phyloP scores from a whole-genome alignment of 2,888 invertebrate genomes.

The Linnaemya tessellans region DNA sequence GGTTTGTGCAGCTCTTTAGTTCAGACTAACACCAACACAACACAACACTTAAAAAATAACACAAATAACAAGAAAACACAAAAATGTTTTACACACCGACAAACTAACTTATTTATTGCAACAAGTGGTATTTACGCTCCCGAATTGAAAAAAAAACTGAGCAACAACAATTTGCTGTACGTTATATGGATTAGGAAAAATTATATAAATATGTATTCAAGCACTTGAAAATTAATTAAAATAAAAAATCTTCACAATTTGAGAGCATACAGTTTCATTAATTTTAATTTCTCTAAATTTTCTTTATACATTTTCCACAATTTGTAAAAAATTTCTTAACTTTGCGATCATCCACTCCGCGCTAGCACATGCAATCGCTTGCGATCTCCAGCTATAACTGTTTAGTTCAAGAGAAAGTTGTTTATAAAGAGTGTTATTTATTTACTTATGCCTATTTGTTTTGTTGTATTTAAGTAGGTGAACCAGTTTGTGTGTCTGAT shows the following conservation, averaged over 20 bases:
- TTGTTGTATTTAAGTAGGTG: slow-evolving; percentile 47
- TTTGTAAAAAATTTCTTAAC: slow-evolving; percentile 3
- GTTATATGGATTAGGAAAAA: too few species aligned
- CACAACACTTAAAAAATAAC: neutral
- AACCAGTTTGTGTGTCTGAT: slow-evolving; percentile 46
- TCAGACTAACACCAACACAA: neutral
- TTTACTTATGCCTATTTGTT: neutral
- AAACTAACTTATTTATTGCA: slow-evolving; percentile 38
- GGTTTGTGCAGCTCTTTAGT: too few species aligned
- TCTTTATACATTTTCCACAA: neutral
- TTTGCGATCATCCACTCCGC: neutral
- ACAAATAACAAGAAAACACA: neutral
- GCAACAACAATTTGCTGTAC: neutral
- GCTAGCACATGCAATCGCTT: slow-evolving; percentile 25
- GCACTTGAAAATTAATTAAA: too few species aligned
- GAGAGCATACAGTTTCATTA: neutral
- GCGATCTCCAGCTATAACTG: slow-evolving; percentile 43
- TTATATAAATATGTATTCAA: too few species aligned
- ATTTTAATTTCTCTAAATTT: neutral
- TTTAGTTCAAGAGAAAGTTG: slow-evolving; percentile 58
- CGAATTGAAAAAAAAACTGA: neutral
- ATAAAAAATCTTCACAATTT: neutral
- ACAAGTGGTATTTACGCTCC: slow-evolving; percentile 37
- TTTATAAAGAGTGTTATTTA: slow-evolving; percentile 35
- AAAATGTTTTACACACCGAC: neutral